Percentiles rank a stretch among this genome's conserved stretches.
phyloP scores from a whole-genome alignment of 2,113 vertebrate genomes.

The Ahaetulla prasina region DNA sequence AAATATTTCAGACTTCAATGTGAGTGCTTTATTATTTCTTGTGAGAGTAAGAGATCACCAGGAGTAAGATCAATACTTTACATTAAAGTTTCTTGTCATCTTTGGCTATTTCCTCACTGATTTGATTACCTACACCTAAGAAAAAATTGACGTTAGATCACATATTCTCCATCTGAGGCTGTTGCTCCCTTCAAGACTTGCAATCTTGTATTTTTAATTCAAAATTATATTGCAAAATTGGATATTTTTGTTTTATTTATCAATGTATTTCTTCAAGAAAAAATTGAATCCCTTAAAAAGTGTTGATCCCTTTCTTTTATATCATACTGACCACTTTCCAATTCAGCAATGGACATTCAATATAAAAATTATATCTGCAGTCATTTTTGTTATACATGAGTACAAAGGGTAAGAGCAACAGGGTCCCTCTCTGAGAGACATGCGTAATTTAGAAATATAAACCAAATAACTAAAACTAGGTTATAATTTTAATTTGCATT shows the following conservation, averaged over 20 bases:
- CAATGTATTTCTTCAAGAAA: not conserved
- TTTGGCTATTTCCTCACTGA: slow-evolving; percentile 54
- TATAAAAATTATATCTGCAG: not conserved
- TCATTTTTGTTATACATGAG: not conserved
- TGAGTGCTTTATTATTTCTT: slow-evolving; percentile 64
- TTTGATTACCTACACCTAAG: slow-evolving; percentile 24
- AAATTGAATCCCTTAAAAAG: not conserved
- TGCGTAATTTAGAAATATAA: not conserved
- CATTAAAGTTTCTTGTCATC: slow-evolving; percentile 37
- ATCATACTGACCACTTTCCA: not conserved
- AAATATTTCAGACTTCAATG: slow-evolving; percentile 58
- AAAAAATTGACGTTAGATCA: slow-evolving; percentile 28
- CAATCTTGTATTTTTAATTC: not conserved
- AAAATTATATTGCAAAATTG: not conserved
- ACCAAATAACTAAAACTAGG: not conserved
- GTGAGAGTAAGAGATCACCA: slow-evolving; percentile 48
- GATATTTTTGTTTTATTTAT: not conserved
- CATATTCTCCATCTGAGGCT: slow-evolving; percentile 10
- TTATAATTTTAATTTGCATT: not conserved
- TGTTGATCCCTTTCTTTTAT: not conserved
- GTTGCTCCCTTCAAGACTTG: not conserved
- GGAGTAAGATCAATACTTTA: slow-evolving; percentile 55
- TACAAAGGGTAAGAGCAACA: not conserved
- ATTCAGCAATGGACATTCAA: accelerated
- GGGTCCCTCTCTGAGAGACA: not conserved